A percentile compares a stretch with the other conserved stretches of the same genome.
These are phyloP conservation scores for Zapornia atra DNA, from an alignment of 2,113 vertebrate species.

Conservation along the genomic window DNA sequence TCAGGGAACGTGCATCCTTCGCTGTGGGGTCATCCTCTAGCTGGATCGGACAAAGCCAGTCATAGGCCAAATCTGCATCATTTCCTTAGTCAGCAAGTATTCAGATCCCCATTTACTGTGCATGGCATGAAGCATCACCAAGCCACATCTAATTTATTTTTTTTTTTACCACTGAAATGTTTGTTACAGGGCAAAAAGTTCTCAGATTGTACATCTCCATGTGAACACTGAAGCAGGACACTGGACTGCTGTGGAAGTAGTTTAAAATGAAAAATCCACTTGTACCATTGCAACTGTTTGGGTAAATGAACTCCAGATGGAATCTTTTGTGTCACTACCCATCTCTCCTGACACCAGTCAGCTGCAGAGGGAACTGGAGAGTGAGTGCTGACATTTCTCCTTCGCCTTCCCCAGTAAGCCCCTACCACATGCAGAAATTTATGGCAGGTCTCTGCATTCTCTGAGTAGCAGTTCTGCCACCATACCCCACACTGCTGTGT, in stretches of 20 bases:
- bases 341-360: not conserved
- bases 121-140: not conserved
- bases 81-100: not conserved
- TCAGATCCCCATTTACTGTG: not conserved
- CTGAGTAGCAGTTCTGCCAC: not conserved
- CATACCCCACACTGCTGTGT: not conserved
- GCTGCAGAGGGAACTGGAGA: not conserved
- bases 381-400: not conserved
- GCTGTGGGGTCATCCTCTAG: not conserved
- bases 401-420: not conserved
- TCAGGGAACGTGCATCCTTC: not conserved
- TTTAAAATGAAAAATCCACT: not conserved
- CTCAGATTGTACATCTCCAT: not conserved
- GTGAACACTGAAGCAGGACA: not conserved
- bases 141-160: not conserved
- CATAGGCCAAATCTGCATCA: not conserved
- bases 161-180: not conserved
- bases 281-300: not conserved
- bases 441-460: not conserved
- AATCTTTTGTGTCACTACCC: not conserved
- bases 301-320: not conserved
- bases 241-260: not conserved
- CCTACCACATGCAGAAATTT: not conserved
- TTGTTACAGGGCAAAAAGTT: not conserved
- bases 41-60: not conserved